A percentile compares a stretch with the other conserved stretches of the same genome.
Conservation (phyloP, 2,888 invertebrate genomes). For the Agapetus fuscipes region DNA sequence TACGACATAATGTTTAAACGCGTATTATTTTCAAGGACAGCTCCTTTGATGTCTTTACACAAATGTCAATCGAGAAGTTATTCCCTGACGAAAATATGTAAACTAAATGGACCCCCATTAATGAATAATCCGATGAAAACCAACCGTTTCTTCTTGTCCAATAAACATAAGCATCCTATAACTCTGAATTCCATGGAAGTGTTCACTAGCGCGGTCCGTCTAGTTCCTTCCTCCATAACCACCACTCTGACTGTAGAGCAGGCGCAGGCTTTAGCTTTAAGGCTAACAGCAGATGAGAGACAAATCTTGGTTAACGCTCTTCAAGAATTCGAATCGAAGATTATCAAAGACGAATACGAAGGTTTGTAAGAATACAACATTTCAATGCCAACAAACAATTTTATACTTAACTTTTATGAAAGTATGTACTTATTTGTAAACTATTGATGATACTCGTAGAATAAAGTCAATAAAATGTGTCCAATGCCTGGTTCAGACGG, state of each 20-base stretch:
- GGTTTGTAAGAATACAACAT: conserved; percentile 44
- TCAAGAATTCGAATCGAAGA: conserved; percentile 64
- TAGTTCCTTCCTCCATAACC: background rate
- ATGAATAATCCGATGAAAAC: background rate
- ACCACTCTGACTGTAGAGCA: conserved; percentile 50
- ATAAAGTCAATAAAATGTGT: too few species aligned
- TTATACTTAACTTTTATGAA: too few species aligned
- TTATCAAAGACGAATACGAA: conserved; percentile 68
- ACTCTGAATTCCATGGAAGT: background rate
- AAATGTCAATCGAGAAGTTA: conserved; percentile 6
- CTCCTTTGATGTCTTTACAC: conserved; percentile 3
- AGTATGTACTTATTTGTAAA: too few species aligned
- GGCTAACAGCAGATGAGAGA: conserved; percentile 64
- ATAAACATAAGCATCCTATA: background rate
- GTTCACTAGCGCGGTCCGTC: conserved; percentile 1
- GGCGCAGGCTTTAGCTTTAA: conserved; percentile 62
- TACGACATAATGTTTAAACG: conserved; percentile 3
- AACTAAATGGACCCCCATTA: conserved; percentile 1
- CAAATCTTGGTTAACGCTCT: conserved; percentile 57
- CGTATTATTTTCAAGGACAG: background rate
- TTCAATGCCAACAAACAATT: too few species aligned
- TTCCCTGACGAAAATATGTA: background rate
- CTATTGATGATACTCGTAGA: too few species aligned
- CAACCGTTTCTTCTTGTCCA: background rate
- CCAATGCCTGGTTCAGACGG: too few species aligned